Evolutionary conservation across 2,113 vertebrate genomes (phyloP).

Genomic region (Argyrosomus japonicus): DNA sequence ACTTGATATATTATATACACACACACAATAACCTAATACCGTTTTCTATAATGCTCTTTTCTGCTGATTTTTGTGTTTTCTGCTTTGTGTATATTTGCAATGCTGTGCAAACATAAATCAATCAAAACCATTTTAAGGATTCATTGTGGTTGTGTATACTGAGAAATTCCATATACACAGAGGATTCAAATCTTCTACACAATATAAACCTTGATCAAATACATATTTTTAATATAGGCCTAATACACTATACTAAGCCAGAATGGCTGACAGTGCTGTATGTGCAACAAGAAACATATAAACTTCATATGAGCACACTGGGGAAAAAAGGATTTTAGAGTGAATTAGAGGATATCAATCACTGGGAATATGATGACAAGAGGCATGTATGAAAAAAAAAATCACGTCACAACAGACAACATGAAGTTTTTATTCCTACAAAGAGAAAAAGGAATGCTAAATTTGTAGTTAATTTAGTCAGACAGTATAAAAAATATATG

Average conservation of each 20-base stretch:
- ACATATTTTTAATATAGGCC: conserved; percentile 9
- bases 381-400: neutral
- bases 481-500: no score
- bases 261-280: neutral
- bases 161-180: conserved; percentile 12
- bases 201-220: conserved; percentile 37
- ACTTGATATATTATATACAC: conserved; percentile 57
- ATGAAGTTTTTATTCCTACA: neutral
- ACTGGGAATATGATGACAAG: neutral
- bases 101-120: conserved; percentile 55
- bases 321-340: neutral
- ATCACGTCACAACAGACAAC: neutral
- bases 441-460: no score
- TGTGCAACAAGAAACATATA: conserved; percentile 3
- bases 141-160: neutral
- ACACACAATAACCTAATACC: conserved; percentile 38
- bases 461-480: neutral
- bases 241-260: neutral
- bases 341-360: neutral
- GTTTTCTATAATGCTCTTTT: conserved; percentile 37
- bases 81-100: conserved; percentile 18
- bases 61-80: conserved; percentile 36
- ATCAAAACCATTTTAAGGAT: conserved; percentile 45
- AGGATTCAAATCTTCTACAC: conserved; percentile 27
- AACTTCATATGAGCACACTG: neutral